A percentile compares a stretch with the other conserved stretches of the same genome.
Conservation (phyloP, 2,888 invertebrate genomes). For the Temnothorax rugatulus region DNA sequence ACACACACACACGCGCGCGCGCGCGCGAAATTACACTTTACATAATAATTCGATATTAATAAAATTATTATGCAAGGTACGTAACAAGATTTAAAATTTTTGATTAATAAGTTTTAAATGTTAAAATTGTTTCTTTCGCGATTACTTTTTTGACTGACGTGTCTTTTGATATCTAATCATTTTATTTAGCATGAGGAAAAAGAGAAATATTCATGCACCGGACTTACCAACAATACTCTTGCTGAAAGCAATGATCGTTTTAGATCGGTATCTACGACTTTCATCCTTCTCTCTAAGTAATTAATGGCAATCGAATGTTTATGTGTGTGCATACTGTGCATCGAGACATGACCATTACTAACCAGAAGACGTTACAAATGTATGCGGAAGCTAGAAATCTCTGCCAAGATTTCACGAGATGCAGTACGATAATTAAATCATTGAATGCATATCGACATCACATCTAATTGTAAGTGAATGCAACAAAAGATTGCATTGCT, state of each 20-base stretch:
- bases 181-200: background rate
- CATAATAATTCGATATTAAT: background rate
- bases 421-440: background rate
- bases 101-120: background rate
- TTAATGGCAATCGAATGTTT: constrained; percentile 42
- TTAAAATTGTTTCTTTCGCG: background rate
- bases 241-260: background rate
- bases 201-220: background rate
- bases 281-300: constrained; percentile 26
- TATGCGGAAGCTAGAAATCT: background rate
- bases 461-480: background rate
- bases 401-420: background rate
- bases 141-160: background rate
- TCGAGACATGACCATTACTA: constrained; percentile 16
- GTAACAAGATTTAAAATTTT: background rate
- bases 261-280: constrained; percentile 29
- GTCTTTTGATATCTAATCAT: background rate
- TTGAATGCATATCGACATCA: background rate
- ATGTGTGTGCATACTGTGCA: background rate
- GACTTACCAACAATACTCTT: background rate
- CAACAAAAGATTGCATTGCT: background rate
- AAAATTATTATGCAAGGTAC: background rate
- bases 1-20: background rate
- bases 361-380: background rate
- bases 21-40: background rate